Percentiles rank a stretch among this genome's conserved stretches.
phyloP scores from a whole-genome alignment of 2,888 invertebrate genomes.

The Eudasyphora cyanicolor region DNA sequence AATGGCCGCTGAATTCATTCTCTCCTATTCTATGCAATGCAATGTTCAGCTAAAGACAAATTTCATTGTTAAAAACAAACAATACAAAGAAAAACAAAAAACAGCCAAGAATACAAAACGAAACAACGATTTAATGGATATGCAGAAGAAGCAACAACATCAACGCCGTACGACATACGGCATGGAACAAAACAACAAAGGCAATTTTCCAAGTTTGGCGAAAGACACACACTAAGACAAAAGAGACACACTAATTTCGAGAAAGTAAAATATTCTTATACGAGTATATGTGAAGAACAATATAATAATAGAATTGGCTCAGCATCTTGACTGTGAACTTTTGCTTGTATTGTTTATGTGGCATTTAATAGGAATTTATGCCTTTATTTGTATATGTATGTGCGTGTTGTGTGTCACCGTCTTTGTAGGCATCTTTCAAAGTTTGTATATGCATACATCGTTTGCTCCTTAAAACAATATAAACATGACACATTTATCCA shows the following conservation, averaged over 20 bases:
- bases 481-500: slow-evolving; percentile 55
- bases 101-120: neutral
- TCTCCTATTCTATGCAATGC: too few species aligned
- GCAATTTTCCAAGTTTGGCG: neutral
- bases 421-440: neutral
- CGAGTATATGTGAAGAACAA: too few species aligned
- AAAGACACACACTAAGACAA: neutral
- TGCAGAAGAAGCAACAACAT: slow-evolving; percentile 4
- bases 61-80: neutral
- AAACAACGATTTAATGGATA: too few species aligned
- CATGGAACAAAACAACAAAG: neutral
- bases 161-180: neutral
- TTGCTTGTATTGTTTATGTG: too few species aligned
- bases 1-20: neutral
- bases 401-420: neutral
- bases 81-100: neutral
- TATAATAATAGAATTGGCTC: slow-evolving; percentile 49
- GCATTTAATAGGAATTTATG: too few species aligned
- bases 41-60: neutral
- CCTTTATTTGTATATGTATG: neutral
- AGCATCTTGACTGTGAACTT: slow-evolving; percentile 64
- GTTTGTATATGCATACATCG: neutral
- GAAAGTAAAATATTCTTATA: slow-evolving; percentile 29
- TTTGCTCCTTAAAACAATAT: slow-evolving; percentile 32
- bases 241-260: too few species aligned